A percentile compares a stretch with the other conserved stretches of the same genome.
These are phyloP conservation scores for Tanytarsus gracilentus DNA, from an alignment of 2,888 invertebrate genomes.

Conservation along the genomic window DNA sequence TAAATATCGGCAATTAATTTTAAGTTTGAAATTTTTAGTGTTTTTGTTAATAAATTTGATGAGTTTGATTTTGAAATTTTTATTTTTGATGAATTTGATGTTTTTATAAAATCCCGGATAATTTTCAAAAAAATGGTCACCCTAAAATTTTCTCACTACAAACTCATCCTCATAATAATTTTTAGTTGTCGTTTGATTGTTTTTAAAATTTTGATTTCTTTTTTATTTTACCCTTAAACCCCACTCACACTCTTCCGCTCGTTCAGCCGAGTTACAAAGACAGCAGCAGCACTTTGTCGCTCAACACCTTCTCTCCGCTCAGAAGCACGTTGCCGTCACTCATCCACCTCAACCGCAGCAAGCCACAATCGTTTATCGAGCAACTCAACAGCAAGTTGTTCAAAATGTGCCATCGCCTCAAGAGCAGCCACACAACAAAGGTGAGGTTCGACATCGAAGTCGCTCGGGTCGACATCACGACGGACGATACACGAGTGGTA, in stretches of 20 bases:
- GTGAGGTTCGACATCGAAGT: conserved; percentile 1
- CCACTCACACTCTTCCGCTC: background rate
- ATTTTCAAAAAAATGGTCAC: too few relatives aligned
- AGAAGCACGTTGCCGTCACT: conserved; percentile 17
- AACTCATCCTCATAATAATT: too few relatives aligned
- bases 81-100: too few relatives aligned
- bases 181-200: too few relatives aligned
- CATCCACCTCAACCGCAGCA: conserved; percentile 17
- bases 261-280: conserved; percentile 20
- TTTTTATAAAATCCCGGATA: too few relatives aligned
- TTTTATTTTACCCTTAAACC: conserved; percentile 29
- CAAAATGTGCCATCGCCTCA: background rate
- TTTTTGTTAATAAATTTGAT: too few relatives aligned
- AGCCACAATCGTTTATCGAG: conserved; percentile 21
- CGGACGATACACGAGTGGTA: conserved; percentile 37
- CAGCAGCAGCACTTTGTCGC: conserved; percentile 15
- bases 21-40: too few relatives aligned
- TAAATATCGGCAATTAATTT: too few relatives aligned
- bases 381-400: background rate
- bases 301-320: background rate
- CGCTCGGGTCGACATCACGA: conserved; percentile 33
- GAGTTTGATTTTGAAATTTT: too few relatives aligned
- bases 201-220: conserved; percentile 15
- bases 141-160: too few relatives aligned
- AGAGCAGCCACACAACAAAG: background rate